Base-by-base conservation (phyloP, 2,113 vertebrate genomes). In the Gobius niger region DNA sequence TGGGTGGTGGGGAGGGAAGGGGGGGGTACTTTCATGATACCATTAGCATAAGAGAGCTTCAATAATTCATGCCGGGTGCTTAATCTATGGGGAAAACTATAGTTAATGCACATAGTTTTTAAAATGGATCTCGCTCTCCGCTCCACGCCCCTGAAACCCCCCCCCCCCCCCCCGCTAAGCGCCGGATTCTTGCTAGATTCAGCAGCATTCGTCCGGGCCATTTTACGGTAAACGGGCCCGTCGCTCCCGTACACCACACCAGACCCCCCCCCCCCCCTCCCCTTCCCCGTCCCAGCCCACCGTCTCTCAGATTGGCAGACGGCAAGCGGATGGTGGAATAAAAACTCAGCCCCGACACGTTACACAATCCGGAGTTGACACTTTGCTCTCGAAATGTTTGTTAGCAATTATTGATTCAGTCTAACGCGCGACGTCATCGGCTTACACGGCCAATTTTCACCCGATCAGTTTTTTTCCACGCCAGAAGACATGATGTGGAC, bases 11-110 rank as follows among this genome's bases (percentile, higher is more conserved):
- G 91, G 92, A 87, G 88, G 92, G 77, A 75, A 81, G 82, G 89
- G 82, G 71, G 94, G 95, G 95, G 96, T 96, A 98, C 96, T 97
- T 96, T 95, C 95, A 96, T 96, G 94, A 97, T 97, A 92, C 96
- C 96, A 98, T 98, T 98, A 98, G 95, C 96, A 98, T 98, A 97
- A 97, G 94, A 96, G 95, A 93, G 94, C 94, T 94, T 98, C 96
- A 98, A 98, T 98, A 97, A 98, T 98, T 98, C 96, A 98, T 98
- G 96, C 84, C 88, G 94, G 96, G 95, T 95, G 94, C 96, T 94
- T 95, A 95, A 97, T 96, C 96, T 96, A 94, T 96, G 94, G 96
- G 95, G 96, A 96, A 96, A 97, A 96, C 94, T 96, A 97, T 94
- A 95, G 95, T 98, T 96, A 98, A 98, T 98, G 97, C 95, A 96